A percentile compares a stretch with the other conserved stretches of the same genome.
Conservation (phyloP, 2,888 invertebrate species). For the Zaprionus bogoriensis region DNA sequence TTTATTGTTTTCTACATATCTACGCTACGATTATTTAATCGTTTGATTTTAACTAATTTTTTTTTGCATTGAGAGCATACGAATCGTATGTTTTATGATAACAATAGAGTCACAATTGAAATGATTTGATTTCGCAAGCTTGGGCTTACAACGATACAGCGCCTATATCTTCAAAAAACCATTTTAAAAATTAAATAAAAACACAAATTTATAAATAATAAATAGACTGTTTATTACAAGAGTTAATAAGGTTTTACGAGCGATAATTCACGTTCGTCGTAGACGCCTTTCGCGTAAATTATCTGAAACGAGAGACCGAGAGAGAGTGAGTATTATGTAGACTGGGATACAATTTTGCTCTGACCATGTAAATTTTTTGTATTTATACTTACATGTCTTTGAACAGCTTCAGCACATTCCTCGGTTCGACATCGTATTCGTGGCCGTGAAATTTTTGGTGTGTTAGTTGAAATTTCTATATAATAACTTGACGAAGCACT, state of each 20-base stretch:
- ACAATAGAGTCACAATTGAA: no score
- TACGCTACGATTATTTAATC: no score
- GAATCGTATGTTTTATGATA: no score
- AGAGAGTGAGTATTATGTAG: not conserved
- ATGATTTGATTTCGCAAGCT: no score
- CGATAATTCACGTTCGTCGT: not conserved
- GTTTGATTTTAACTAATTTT: no score
- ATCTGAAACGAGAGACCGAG: not conserved
- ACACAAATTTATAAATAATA: not conserved
- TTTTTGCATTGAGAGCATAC: no score
- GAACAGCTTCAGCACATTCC: conserved; percentile 85
- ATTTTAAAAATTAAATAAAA: not conserved
- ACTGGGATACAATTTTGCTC: no score
- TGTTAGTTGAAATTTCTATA: conserved; percentile 83
- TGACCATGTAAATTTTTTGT: no score
- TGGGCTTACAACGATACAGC: no score
- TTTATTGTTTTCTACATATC: no score
- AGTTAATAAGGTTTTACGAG: not conserved
- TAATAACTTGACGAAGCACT: conserved; percentile 74
- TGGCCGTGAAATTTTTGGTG: conserved; percentile 85
- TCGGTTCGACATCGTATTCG: conserved; percentile 89
- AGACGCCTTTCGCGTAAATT: not conserved
- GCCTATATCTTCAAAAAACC: no score
- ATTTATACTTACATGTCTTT: conserved; percentile 82
- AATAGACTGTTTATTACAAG: not conserved